These are phyloP conservation scores for Lasiommata megera DNA, from an alignment of 2,888 invertebrate species.

Conservation along the genomic window DNA sequence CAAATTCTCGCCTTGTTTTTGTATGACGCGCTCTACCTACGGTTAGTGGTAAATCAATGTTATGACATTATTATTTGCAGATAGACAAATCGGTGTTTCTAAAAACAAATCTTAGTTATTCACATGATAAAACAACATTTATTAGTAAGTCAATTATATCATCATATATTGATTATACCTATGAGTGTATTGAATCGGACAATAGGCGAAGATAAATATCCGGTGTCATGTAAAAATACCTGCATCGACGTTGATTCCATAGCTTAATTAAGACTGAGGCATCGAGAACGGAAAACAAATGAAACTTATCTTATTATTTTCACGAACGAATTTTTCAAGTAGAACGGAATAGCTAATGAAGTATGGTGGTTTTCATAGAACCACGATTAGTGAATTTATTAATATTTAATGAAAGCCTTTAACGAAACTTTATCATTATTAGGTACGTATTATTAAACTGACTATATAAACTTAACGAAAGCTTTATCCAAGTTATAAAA, in stretches of 20 bases:
- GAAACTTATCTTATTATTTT: constrained; percentile 74
- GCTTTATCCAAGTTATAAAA: no score
- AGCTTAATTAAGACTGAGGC: constrained; percentile 66
- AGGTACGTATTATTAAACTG: no score
- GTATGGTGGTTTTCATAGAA: neutral
- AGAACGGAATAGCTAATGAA: constrained; percentile 19
- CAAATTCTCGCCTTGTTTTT: no score
- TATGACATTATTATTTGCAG: no score
- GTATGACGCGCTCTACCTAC: no score
- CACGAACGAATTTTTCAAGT: constrained; percentile 47
- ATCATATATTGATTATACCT: no score
- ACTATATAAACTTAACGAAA: no score
- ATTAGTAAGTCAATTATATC: no score
- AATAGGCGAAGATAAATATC: constrained; percentile 33
- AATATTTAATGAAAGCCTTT: neutral
- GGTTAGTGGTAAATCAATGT: no score
- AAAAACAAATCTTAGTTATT: no score
- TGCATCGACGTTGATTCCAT: constrained; percentile 55
- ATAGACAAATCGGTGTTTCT: no score
- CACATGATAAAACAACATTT: no score
- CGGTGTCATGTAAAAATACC: constrained; percentile 48
- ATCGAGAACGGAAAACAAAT: constrained; percentile 67
- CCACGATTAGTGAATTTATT: neutral
- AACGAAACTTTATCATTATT: neutral
- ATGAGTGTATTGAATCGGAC: neutral